Conservation (phyloP, 1,140 invertebrate species). For the Armadillidium nasatum region DNA sequence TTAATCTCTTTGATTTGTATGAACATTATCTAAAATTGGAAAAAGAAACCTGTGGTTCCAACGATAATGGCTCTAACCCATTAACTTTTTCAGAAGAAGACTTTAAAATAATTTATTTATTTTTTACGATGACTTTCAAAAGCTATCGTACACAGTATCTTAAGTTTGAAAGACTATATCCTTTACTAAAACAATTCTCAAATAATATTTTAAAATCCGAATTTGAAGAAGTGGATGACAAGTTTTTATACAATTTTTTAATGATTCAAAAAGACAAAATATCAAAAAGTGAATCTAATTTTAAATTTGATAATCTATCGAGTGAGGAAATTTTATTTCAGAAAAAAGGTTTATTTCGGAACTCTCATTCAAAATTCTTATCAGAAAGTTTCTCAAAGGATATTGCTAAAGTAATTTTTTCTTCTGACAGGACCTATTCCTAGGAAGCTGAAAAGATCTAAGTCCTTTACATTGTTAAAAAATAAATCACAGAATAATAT, state of each 20-base stretch:
- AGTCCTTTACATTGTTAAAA: too few relatives aligned
- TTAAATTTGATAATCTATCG: neutral
- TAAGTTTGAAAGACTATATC: neutral
- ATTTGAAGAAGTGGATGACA: neutral
- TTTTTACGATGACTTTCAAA: neutral
- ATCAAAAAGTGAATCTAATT: neutral
- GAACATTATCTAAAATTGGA: neutral
- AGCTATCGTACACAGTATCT: neutral
- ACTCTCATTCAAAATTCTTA: neutral
- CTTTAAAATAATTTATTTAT: neutral
- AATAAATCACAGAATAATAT: too few relatives aligned
- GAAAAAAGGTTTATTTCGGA: neutral
- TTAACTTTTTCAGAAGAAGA: neutral
- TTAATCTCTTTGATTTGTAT: neutral
- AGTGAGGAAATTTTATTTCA: neutral
- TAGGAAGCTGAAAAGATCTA: too few relatives aligned
- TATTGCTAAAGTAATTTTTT: too few relatives aligned
- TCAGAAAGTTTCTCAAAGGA: too few relatives aligned
- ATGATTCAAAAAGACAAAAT: too few relatives aligned
- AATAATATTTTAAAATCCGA: neutral
- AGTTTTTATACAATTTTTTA: too few relatives aligned
- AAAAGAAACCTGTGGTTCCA: neutral
- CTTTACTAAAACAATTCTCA: neutral
- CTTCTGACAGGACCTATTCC: too few relatives aligned
- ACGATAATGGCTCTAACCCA: neutral